A percentile compares a stretch with the other conserved stretches of the same genome.
Conservation (phyloP, 2,113 vertebrate species). For the Pollimyrus isidori region DNA sequence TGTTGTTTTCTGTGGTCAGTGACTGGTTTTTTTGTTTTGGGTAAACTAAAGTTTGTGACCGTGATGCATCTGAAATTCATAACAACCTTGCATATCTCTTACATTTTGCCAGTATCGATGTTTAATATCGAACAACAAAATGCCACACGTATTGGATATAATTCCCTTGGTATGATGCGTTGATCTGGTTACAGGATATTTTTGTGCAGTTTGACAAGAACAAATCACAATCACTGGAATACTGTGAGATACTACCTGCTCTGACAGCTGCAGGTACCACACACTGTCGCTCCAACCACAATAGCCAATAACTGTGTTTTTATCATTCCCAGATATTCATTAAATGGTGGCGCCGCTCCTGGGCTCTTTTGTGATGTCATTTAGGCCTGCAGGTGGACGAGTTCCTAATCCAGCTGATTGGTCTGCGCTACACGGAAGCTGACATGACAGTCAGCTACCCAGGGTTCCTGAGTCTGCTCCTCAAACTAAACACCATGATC, state of each 20-base stretch:
- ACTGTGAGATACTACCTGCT: slow-evolving; percentile 47
- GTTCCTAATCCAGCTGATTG: slow-evolving; percentile 56
- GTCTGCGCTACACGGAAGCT: slow-evolving; percentile 57
- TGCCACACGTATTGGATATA: background rate
- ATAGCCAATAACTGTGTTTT: background rate
- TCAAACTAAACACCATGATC: slow-evolving; percentile 64
- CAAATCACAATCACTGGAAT: slow-evolving; percentile 46
- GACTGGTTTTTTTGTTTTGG: background rate
- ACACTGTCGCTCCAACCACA: background rate
- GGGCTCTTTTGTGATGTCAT: slow-evolving; percentile 20
- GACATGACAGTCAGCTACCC: slow-evolving; percentile 62
- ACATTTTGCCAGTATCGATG: background rate
- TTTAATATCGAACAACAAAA: background rate
- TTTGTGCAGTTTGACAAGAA: slow-evolving; percentile 57
- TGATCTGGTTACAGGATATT: slow-evolving; percentile 47
- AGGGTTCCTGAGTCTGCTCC: slow-evolving; percentile 60
- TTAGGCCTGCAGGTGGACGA: slow-evolving; percentile 58
- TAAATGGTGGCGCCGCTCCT: background rate
- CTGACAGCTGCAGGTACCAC: slow-evolving; percentile 54
- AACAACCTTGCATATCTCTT: background rate
- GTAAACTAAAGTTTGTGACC: background rate
- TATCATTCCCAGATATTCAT: background rate
- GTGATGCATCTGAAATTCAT: background rate
- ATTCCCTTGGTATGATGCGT: background rate
- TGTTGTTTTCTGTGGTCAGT: background rate